These are phyloP conservation scores for Coryphaenoides rupestris DNA, from an alignment of 2,113 vertebrate genomes.

Conservation along the genomic window DNA sequence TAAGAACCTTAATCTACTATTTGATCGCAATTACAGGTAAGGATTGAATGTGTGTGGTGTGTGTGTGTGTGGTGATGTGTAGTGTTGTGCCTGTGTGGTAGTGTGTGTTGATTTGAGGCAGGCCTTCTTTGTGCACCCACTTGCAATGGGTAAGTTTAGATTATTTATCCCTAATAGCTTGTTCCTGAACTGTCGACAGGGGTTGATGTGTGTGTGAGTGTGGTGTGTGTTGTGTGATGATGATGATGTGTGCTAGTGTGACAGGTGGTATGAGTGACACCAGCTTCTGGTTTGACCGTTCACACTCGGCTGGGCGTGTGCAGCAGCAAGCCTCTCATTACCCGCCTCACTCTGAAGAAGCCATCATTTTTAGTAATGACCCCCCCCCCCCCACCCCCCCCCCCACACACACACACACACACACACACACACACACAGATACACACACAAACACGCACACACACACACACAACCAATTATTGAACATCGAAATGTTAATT, in stretches of 20 bases:
- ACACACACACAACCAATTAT: conserved; percentile 30
- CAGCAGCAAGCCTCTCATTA: conserved; percentile 4
- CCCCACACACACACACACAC: no score
- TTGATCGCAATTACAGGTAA: neutral
- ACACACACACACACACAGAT: neutral
- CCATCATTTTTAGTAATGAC: no score
- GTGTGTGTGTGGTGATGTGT: conserved; percentile 8
- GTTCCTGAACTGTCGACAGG: neutral
- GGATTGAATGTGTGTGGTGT: neutral
- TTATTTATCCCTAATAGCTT: no score
- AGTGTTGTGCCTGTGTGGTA: neutral
- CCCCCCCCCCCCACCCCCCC: no score
- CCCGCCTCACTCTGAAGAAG: no score
- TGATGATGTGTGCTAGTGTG: conserved; percentile 33
- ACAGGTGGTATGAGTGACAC: conserved; percentile 47
- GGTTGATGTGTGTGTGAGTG: conserved; percentile 8
- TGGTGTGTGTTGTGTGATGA: conserved; percentile 15
- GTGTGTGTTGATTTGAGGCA: neutral
- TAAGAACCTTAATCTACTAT: neutral
- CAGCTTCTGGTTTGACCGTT: no score
- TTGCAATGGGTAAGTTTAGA: no score
- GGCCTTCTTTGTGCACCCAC: neutral
- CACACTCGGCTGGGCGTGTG: no score
- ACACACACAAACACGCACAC: neutral
- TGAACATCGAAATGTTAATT: conserved; percentile 63